A percentile compares a stretch with the other conserved stretches of the same genome.
These are phyloP conservation scores for Atrina japonica DNA, from an alignment of 2,888 invertebrate species.

Conservation along the genomic window DNA sequence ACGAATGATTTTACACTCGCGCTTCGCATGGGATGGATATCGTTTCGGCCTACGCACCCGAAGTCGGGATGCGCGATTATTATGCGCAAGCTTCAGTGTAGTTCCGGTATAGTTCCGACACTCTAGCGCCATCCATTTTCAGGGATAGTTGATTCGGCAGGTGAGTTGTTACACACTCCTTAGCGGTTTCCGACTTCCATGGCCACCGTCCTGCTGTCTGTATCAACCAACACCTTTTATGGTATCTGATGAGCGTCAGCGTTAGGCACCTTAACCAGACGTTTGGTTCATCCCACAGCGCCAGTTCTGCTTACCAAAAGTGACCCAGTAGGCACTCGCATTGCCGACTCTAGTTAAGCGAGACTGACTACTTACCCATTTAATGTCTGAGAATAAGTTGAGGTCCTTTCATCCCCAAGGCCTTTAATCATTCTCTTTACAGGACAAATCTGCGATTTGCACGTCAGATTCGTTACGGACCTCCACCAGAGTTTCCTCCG, in stretches of 20 bases:
- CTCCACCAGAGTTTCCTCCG: slow-evolving; percentile 87
- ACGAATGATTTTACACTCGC: slow-evolving; percentile 84
- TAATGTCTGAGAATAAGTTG: slow-evolving; percentile 90
- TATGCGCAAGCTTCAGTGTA: slow-evolving; percentile 82
- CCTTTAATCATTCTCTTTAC: slow-evolving; percentile 89
- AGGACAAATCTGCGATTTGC: slow-evolving; percentile 86
- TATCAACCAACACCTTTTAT: slow-evolving; percentile 86
- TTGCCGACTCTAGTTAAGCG: slow-evolving; percentile 33
- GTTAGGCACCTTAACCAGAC: slow-evolving; percentile 86
- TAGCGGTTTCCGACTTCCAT: slow-evolving; percentile 89
- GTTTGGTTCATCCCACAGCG: slow-evolving; percentile 88
- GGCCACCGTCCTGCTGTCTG: slow-evolving; percentile 88
- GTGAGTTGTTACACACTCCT: slow-evolving; percentile 85
- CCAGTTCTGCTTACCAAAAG: slow-evolving; percentile 87
- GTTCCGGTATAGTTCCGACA: slow-evolving; percentile 69
- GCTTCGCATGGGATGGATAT: slow-evolving; percentile 55
- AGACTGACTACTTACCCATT: slow-evolving; percentile 85
- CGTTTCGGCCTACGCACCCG: slow-evolving; percentile 69
- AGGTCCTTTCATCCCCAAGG: slow-evolving; percentile 87
- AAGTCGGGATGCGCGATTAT: slow-evolving; percentile 22
- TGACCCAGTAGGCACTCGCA: slow-evolving; percentile 86
- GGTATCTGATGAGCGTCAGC: slow-evolving; percentile 84
- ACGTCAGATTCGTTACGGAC: slow-evolving; percentile 89
- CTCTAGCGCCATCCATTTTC: slow-evolving; percentile 86
- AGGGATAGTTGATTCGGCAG: slow-evolving; percentile 86